Evolutionary conservation across 2,113 vertebrate genomes (phyloP).

Genomic region (Halichoeres trimaculatus): DNA sequence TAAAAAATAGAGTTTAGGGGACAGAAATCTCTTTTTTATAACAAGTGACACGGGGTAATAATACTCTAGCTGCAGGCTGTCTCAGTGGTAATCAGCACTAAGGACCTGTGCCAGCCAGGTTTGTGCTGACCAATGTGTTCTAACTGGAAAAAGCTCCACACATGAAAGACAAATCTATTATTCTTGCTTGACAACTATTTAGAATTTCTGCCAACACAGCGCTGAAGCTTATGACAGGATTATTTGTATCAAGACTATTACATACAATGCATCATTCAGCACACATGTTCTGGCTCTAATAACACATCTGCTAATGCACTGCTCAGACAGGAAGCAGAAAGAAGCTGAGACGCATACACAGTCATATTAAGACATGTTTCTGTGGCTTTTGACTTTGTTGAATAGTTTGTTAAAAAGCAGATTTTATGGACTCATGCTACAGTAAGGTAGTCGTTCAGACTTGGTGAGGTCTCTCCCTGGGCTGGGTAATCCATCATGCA

Average conservation of each 20-base stretch:
- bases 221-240: not conserved
- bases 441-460: constrained; percentile 1
- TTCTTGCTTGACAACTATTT: constrained; percentile 10
- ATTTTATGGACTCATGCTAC: constrained; percentile 10
- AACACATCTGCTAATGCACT: not conserved
- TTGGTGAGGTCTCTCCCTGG: constrained; percentile 29
- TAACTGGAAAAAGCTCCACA: not conserved
- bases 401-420: constrained; percentile 30
- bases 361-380: not conserved
- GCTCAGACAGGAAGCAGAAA: not conserved
- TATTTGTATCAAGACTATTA: not conserved
- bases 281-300: not conserved
- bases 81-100: constrained; percentile 16
- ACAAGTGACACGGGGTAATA: not conserved
- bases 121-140: constrained; percentile 29
- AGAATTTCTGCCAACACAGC: constrained; percentile 23
- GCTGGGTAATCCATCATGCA: constrained; percentile 55
- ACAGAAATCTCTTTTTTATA: too few relatives aligned
- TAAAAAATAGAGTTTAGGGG: too few relatives aligned
- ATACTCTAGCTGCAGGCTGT: not conserved
- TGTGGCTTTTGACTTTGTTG: not conserved
- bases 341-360: not conserved
- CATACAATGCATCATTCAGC: not conserved
- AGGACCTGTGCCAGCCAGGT: not conserved
- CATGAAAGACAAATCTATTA: constrained; percentile 23